Base-by-base conservation (phyloP, 2,888 invertebrate genomes). In the Dolichopus griseipennis region DNA sequence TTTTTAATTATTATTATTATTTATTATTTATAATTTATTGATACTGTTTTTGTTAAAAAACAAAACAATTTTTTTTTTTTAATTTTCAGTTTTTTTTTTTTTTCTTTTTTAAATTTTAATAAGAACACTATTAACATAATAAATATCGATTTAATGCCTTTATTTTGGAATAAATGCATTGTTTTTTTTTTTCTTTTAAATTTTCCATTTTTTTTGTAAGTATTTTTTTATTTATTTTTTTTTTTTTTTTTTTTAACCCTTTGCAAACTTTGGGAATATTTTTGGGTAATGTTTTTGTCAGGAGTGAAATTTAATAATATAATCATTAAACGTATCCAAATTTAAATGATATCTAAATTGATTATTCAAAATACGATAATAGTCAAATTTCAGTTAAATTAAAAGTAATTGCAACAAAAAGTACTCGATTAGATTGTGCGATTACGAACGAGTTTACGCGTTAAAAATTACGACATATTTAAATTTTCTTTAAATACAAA, bases 121-220 rank as follows among this genome's bases (percentile, higher is more conserved):
- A 27, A 27, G 63, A 63, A 63, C 63, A 64, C 64, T 64, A 64
- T 64, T 64, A 64, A 64, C 64, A 64, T 64, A 64, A 64, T 64
- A 64, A 64, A 64, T 64, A 64, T 64, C 20, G 34, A 33, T 37
- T 64, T 15, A 64, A 64, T 27, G 64, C 64, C 33, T 64, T 64
- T 27, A 64, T 64, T 27, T 33, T 37, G n/a, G 34, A 64, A 64
- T 64, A 64, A 64, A 64, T 64, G 64, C 64, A 64, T 64, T 62
- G 22, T 62, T 62, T 62, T 22, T 62, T 37, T 64, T 64, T 34
- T 37, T 64, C 20, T 7, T n/a, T 64, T 64, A 37, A 20, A n/a
- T 20, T 62, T 62, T 33, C 22, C 33, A 18, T 64, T 33, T 34
- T 34, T 64, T 64, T 34, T 64, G 22, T 12, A 33, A 33, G 22